Evolutionary conservation across 2,888 invertebrate genomes (phyloP).

Genomic region (Brenthis ino): DNA sequence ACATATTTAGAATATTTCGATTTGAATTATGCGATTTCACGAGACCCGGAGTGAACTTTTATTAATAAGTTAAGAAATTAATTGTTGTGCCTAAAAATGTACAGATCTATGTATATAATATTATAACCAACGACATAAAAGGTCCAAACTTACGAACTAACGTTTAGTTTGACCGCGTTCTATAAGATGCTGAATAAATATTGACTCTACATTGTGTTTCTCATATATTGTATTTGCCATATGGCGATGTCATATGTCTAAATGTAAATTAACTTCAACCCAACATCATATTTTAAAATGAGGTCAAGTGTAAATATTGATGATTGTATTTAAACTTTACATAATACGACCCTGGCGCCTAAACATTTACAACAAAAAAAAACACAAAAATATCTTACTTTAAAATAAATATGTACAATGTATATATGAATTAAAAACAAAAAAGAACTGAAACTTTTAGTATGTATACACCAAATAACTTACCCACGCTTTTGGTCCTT

Average conservation of each 20-base stretch:
- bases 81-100: too few relatives aligned
- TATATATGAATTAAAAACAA: too few relatives aligned
- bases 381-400: too few relatives aligned
- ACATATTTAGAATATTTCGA: neutral
- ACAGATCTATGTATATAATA: too few relatives aligned
- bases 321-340: too few relatives aligned
- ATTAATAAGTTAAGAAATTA: too few relatives aligned
- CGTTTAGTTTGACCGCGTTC: neutral
- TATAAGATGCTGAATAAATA: slow-evolving; percentile 1
- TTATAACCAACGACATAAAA: neutral
- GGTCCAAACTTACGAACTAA: neutral
- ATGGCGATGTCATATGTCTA: neutral
- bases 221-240: neutral
- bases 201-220: neutral
- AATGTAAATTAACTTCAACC: too few relatives aligned
- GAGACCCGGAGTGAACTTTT: neutral
- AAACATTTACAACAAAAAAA: too few relatives aligned
- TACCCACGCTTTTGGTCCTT: neutral
- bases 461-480: neutral
- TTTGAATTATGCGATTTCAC: neutral
- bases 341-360: too few relatives aligned
- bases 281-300: too few relatives aligned
- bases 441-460: neutral
- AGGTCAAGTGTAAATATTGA: too few relatives aligned
- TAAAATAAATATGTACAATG: too few relatives aligned